Evolutionary conservation across 2,797 vertebrate genomes (phyloP).

Genomic region (Octomys mimax): DNA sequence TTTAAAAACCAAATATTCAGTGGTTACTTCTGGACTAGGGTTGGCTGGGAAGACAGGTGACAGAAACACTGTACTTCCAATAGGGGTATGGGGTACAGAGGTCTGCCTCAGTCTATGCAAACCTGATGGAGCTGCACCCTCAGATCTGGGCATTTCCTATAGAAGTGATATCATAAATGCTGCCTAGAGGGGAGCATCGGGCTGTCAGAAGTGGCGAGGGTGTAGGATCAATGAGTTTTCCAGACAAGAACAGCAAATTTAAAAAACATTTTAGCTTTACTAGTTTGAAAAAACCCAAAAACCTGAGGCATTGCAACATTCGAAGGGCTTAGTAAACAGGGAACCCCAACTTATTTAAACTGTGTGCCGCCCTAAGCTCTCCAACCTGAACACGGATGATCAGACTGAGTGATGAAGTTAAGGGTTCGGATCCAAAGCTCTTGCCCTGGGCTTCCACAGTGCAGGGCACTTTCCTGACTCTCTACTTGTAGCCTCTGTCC

Average conservation of each 20-base stretch:
- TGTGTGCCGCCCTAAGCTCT: not conserved
- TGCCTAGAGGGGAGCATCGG: not conserved
- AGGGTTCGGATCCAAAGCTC: not conserved
- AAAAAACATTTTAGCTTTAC: slow-evolving; percentile 4
- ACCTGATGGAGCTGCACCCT: not conserved
- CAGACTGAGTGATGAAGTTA: not conserved
- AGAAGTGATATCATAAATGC: not conserved
- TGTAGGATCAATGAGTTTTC: not conserved
- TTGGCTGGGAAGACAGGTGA: not conserved
- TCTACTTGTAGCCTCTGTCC: fast-evolving
- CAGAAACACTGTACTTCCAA: not conserved
- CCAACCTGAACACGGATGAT: fast-evolving
- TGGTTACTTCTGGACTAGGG: not conserved
- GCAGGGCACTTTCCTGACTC: not conserved
- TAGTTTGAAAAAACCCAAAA: not conserved
- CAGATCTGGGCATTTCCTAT: not conserved
- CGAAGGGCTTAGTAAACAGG: slow-evolving; percentile 6
- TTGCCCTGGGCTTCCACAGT: fast-evolving
- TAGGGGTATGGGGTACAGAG: not conserved
- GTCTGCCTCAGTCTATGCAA: not conserved
- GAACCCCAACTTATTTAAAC: not conserved
- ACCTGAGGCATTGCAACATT: not conserved
- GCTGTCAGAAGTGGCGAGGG: not conserved
- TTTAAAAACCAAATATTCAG: not conserved
- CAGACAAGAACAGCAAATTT: slow-evolving; percentile 27